These are phyloP conservation scores for Petrolisthes manimaculis DNA, from an alignment of 2,888 invertebrate genomes.

Conservation along the genomic window DNA sequence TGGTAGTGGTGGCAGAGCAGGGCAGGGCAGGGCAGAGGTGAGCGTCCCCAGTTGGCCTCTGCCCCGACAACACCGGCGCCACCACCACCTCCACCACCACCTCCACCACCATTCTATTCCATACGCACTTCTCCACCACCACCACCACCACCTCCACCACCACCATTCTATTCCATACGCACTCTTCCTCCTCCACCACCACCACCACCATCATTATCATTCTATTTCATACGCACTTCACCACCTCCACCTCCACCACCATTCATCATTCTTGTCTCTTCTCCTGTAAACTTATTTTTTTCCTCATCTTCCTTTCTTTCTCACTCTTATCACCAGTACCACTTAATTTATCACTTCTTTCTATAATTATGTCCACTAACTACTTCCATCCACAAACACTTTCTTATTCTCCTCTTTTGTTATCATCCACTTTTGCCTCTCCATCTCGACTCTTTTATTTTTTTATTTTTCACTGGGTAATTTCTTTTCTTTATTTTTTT, in stretches of 20 bases:
- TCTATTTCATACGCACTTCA: background rate
- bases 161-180: background rate
- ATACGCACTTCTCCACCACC: conserved; percentile 25
- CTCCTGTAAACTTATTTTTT: background rate
- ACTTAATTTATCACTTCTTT: no score
- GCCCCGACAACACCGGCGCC: conserved; percentile 38
- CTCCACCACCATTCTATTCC: background rate
- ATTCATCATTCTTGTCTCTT: background rate
- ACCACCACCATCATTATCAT: background rate
- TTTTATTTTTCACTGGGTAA: no score
- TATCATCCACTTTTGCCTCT: no score
- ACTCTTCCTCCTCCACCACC: background rate
- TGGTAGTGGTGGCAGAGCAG: conserved; percentile 9
- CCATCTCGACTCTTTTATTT: no score
- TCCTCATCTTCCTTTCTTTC: background rate
- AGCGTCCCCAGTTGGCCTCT: conserved; percentile 54
- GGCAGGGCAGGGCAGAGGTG: conserved; percentile 47
- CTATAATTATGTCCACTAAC: no score
- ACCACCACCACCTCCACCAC: conserved; percentile 15
- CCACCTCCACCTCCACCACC: background rate
- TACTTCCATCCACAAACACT: no score
- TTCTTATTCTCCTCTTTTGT: no score
- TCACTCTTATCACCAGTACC: background rate
- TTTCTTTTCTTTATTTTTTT: no score
- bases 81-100: conserved; percentile 23